Evolutionary conservation across 2,888 invertebrate species (phyloP).

Genomic region (Lasioglossum leucozonium): DNA sequence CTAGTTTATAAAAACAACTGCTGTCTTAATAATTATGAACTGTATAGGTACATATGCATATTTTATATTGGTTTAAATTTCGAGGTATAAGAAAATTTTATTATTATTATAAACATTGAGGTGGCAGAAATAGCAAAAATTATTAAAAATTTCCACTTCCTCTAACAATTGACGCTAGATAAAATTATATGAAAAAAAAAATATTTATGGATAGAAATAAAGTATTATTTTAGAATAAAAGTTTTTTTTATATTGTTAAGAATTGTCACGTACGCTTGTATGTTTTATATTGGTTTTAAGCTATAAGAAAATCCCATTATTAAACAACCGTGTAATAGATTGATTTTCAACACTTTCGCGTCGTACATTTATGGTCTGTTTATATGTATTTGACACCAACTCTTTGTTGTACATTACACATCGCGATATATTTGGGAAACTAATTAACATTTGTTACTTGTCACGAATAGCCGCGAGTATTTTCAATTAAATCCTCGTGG

Average conservation of each 20-base stretch:
- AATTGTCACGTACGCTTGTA: background rate
- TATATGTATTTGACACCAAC: too few relatives aligned
- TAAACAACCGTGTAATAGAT: background rate
- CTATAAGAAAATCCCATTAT: too few relatives aligned
- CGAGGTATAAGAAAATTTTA: background rate
- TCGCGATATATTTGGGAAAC: background rate
- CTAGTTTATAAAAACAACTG: background rate
- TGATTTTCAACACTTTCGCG: background rate
- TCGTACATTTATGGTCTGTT: too few relatives aligned
- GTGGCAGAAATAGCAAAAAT: too few relatives aligned
- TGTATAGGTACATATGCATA: background rate
- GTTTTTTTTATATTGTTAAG: too few relatives aligned
- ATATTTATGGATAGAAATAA: too few relatives aligned
- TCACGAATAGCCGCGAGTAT: background rate
- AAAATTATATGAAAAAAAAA: background rate
- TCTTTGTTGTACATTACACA: background rate
- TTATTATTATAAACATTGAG: too few relatives aligned
- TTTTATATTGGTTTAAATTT: background rate
- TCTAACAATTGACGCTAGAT: background rate
- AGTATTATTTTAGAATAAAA: too few relatives aligned
- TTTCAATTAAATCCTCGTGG: background rate
- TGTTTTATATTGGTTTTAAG: background rate
- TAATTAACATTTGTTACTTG: background rate
- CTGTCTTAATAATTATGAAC: background rate
- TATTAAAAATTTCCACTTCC: too few relatives aligned